Percentiles rank a stretch among this genome's conserved stretches.
Conservation (phyloP, 35 echinoderm and acorn worm species). For the Anneissia japonica region DNA sequence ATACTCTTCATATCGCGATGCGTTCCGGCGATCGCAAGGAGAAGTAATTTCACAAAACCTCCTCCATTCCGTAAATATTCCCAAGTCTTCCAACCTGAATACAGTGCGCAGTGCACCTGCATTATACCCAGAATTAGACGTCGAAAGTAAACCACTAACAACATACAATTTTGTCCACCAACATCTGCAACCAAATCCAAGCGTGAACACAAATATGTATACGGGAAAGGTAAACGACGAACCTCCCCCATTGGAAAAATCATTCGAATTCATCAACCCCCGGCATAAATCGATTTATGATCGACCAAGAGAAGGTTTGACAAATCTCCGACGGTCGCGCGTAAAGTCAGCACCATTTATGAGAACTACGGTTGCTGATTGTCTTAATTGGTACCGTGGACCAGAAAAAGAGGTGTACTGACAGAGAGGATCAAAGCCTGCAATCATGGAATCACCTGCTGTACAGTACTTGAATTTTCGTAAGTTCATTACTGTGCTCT, state of each 20-base stretch:
- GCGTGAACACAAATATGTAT: slow-evolving; percentile 84
- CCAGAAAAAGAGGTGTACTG: background rate
- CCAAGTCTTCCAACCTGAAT: slow-evolving; percentile 25
- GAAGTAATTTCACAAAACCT: slow-evolving; percentile 38
- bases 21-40: slow-evolving; percentile 20
- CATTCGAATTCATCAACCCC: slow-evolving; percentile 63
- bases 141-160: slow-evolving; percentile 44
- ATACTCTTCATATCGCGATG: slow-evolving; percentile 72
- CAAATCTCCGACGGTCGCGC: slow-evolving; percentile 29
- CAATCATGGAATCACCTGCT: no score
- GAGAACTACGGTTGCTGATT: slow-evolving; percentile 67
- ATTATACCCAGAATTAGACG: slow-evolving; percentile 6
- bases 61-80: background rate
- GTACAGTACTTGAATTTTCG: no score
- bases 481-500: no score
- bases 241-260: slow-evolving; percentile 44
- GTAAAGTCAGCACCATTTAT: slow-evolving; percentile 57
- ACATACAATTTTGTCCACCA: slow-evolving; percentile 69
- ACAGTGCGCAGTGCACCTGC: slow-evolving; percentile 14
- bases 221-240: slow-evolving; percentile 45
- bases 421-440: no score
- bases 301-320: slow-evolving; percentile 33
- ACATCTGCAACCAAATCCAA: slow-evolving; percentile 79
- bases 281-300: slow-evolving; percentile 73
- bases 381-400: slow-evolving; percentile 61